phyloP scores from a whole-genome alignment of 2,797 vertebrate genomes.

The Tinamus major region DNA sequence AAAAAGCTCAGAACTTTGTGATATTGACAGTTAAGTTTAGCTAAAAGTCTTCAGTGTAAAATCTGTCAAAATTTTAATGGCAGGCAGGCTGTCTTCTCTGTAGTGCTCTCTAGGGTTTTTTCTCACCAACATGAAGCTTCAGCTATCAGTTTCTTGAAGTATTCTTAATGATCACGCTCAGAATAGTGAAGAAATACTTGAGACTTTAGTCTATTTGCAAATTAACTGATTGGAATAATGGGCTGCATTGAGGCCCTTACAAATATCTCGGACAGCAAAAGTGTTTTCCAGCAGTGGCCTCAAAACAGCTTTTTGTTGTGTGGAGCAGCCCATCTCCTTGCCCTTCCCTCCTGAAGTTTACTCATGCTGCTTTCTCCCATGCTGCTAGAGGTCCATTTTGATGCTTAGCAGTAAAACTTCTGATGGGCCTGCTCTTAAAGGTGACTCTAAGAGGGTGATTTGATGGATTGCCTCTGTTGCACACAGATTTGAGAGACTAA shows the following conservation, averaged over 20 bases:
- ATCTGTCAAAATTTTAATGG: neutral
- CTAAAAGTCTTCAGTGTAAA: neutral
- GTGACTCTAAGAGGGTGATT: neutral
- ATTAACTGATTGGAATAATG: neutral
- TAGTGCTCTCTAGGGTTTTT: neutral
- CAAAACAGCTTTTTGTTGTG: neutral
- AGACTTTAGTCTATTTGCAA: neutral
- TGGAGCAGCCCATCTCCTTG: neutral
- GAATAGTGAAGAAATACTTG: neutral
- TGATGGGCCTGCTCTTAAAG: neutral
- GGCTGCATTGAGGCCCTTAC: neutral
- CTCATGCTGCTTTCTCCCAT: rapidly evolving
- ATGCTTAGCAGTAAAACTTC: neutral
- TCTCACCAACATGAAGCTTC: neutral
- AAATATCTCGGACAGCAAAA: too few species aligned
- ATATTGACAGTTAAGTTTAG: neutral
- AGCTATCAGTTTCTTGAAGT: neutral
- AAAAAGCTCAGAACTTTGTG: neutral
- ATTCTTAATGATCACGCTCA: neutral
- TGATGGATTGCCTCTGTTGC: neutral
- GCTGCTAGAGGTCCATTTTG: neutral
- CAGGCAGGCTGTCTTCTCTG: neutral
- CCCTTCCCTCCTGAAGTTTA: neutral
- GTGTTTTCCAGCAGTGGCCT: neutral
- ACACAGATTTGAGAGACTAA: neutral